Evolutionary conservation across 2,888 invertebrate genomes (phyloP).

Genomic region (Erpobdella octoculata): DNA sequence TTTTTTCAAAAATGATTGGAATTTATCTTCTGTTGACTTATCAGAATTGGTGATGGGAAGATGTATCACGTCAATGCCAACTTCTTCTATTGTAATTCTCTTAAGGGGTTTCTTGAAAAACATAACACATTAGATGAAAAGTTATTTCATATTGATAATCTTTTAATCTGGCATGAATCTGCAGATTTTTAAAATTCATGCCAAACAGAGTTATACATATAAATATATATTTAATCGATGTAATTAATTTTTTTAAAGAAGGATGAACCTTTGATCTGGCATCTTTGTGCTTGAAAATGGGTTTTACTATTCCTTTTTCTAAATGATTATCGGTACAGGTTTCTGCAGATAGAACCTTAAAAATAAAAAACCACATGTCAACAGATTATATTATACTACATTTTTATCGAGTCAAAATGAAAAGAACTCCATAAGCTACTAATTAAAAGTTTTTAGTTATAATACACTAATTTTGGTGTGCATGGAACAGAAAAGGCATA

Average conservation of each 20-base stretch:
- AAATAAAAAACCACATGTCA: no score
- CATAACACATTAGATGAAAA: not conserved
- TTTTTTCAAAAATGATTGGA: not conserved
- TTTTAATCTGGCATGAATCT: not conserved
- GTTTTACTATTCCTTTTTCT: constrained; percentile 3
- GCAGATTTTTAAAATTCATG: no score
- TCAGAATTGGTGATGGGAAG: not conserved
- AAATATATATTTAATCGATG: not conserved
- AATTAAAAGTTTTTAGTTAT: no score
- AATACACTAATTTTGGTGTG: no score
- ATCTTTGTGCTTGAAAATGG: not conserved
- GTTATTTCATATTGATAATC: not conserved
- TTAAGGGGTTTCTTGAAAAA: constrained; percentile 42
- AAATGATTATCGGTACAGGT: not conserved
- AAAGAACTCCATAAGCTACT: no score
- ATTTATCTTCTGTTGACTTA: constrained; percentile 24
- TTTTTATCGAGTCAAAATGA: no score
- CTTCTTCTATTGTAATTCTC: constrained; percentile 46
- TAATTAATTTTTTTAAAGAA: not conserved
- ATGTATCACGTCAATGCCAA: constrained; percentile 37
- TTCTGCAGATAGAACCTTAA: no score
- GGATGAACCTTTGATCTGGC: not conserved
- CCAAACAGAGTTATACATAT: no score
- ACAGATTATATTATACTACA: no score
- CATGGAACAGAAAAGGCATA: no score